Evolutionary conservation across 2,888 invertebrate species (phyloP), one percentile per base, ranked within the genome.

Genomic region (Tachina grossa): DNA sequence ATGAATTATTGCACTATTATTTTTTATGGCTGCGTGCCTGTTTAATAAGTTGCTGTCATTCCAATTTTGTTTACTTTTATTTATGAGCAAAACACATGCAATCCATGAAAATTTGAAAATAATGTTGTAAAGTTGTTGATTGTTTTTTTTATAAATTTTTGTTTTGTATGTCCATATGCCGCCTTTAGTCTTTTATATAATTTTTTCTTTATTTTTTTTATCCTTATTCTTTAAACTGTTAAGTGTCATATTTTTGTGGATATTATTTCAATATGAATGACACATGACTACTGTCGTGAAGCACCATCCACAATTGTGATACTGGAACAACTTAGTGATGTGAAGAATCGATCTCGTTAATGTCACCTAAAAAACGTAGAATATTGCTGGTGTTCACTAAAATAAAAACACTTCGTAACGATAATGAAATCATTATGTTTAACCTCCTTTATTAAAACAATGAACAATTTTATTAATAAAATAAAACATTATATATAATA

Each of bases 21-120:
- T 76, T 84, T 84, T 72, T 76, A 76, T 77, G 71, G 63, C 75
- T 84, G 80, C 80, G 76, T 84, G 84, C 75, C 41, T 66, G 65
- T 71, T 31, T 31, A 65, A 71, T 65, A 57, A n/a, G 45, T 77
- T 66, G 47, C 41, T 68, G 55, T 51, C 68, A 45, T 43, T 61
- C 51, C 31, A 43, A 11, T 43, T 66, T 57, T 71, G 72, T 72
- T 31, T 31, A 31, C 6, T 31, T 6, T 31, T 5, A 84, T 84
- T 84, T 84, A 80, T 80, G 69, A 47, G 66, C 65, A 59, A 61
- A 80, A 51, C 59, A 76, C 80, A 80, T 84, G 80, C 72, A 80
- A 84, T 43, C 71, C 19, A 82, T 16, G 51, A 72, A 79, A 71
- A 71, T 57, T 75, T 65, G 39, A 68, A 83, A 75, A 63, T 76